phyloP scores from a whole-genome alignment of 2,797 vertebrate genomes.

The Enteromius argenteus region DNA sequence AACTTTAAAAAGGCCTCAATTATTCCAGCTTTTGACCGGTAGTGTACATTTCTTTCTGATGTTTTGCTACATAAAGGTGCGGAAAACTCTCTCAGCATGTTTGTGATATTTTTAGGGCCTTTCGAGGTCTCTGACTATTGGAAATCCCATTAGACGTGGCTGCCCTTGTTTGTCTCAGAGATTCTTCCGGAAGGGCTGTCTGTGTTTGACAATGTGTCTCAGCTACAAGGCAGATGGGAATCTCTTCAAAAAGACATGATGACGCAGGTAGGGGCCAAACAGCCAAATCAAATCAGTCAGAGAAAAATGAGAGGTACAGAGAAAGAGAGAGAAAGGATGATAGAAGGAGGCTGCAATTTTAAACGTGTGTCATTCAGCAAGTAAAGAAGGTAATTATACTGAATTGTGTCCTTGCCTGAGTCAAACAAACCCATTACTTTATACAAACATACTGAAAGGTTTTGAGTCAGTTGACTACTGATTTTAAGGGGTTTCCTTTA shows the following conservation, averaged over 20 bases:
- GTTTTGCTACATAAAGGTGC: slow-evolving; percentile 2
- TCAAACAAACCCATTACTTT: slow-evolving; percentile 41
- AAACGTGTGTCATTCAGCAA: slow-evolving; percentile 23
- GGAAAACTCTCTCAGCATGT: not conserved
- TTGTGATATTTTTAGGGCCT: slow-evolving; percentile 2
- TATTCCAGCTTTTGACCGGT: not conserved
- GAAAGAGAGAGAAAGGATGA: slow-evolving; percentile 27
- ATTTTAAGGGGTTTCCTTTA: not conserved
- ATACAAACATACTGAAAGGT: slow-evolving; percentile 32
- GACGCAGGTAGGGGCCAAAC: slow-evolving; percentile 44
- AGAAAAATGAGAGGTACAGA: not conserved
- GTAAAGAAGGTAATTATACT: slow-evolving; percentile 53
- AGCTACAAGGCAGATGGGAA: slow-evolving; percentile 32
- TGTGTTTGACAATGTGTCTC: slow-evolving; percentile 31
- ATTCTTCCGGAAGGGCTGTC: slow-evolving; percentile 40
- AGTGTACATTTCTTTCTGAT: not conserved
- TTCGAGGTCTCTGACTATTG: slow-evolving; percentile 17
- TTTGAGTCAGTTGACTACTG: not conserved
- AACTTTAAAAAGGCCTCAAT: not conserved
- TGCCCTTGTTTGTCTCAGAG: slow-evolving; percentile 33
- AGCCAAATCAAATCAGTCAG: slow-evolving; percentile 32
- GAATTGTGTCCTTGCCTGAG: slow-evolving; percentile 19
- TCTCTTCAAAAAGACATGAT: slow-evolving; percentile 52
- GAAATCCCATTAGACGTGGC: slow-evolving; percentile 33
- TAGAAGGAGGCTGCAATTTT: slow-evolving; percentile 25